A percentile compares a stretch with the other conserved stretches of the same genome.
These are phyloP conservation scores for Drosophila anomelani DNA, from an alignment of 2,888 invertebrate genomes.

Conservation along the genomic window DNA sequence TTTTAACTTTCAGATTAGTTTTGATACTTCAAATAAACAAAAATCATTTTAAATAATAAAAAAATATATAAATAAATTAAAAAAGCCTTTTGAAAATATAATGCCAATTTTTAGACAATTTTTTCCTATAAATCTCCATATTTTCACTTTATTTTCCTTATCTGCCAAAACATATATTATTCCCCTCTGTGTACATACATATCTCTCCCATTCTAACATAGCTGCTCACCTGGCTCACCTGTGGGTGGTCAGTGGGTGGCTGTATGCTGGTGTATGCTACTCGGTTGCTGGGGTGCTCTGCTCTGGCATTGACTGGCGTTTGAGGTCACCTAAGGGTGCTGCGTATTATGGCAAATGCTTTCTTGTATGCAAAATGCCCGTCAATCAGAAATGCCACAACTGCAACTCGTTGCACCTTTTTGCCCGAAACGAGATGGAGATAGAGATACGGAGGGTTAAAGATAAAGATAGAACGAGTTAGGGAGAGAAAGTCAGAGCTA, in stretches of 20 bases:
- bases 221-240: slow-evolving; percentile 12
- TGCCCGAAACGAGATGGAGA: neutral
- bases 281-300: neutral
- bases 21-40: no score
- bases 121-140: neutral
- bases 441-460: neutral
- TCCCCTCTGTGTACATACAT: neutral
- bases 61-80: no score
- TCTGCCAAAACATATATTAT: neutral
- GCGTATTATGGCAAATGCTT: slow-evolving; percentile 8
- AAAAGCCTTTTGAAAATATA: no score
- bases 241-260: slow-evolving; percentile 3
- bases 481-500: no score
- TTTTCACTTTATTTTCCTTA: neutral
- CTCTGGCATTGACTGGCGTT: slow-evolving; percentile 35
- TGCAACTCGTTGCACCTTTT: slow-evolving; percentile 34
- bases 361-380: slow-evolving; percentile 34
- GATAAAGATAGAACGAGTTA: no score
- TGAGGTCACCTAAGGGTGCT: slow-evolving; percentile 40
- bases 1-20: no score
- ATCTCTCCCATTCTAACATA: neutral
- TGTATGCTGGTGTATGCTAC: neutral
- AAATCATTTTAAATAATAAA: no score
- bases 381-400: slow-evolving; percentile 44
- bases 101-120: no score